Evolutionary conservation across 2,888 invertebrate species (phyloP).

Genomic region (Acleris laterana): DNA sequence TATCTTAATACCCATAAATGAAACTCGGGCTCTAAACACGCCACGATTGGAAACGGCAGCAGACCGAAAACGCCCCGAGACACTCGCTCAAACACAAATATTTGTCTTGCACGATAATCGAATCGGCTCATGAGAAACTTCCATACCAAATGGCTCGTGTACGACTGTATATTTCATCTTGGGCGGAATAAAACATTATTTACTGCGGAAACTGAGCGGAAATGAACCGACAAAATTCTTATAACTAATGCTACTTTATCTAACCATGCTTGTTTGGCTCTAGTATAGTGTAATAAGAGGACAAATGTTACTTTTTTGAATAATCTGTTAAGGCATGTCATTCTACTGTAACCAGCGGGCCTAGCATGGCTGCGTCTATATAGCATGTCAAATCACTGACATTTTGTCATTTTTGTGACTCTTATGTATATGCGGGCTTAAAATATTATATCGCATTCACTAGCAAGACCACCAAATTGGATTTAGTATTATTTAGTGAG

Average conservation of each 20-base stretch:
- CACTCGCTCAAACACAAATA: constrained; percentile 31
- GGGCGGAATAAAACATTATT: constrained; percentile 31
- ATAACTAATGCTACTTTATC: constrained; percentile 15
- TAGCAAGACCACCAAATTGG: too few species aligned
- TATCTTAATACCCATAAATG: neutral
- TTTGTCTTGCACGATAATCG: constrained; percentile 34
- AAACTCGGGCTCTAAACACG: neutral
- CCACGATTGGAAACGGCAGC: neutral
- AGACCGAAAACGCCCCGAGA: constrained; percentile 13
- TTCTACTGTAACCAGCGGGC: too few species aligned
- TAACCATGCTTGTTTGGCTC: constrained; percentile 9
- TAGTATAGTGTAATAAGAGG: constrained; percentile 6
- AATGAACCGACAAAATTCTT: constrained; percentile 7
- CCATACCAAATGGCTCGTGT: constrained; percentile 32
- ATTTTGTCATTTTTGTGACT: too few species aligned
- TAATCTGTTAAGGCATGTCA: neutral
- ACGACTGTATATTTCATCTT: constrained; percentile 29
- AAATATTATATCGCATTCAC: too few species aligned
- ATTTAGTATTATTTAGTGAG: too few species aligned
- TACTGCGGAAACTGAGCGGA: constrained; percentile 25
- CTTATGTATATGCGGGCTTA: too few species aligned
- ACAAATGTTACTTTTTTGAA: neutral
- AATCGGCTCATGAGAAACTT: constrained; percentile 32
- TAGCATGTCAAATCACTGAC: too few species aligned
- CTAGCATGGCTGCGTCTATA: too few species aligned